A percentile compares a stretch with the other conserved stretches of the same genome.
phyloP scores from a whole-genome alignment of 2,113 vertebrate species.

The Xiphorhynchus elegans region DNA sequence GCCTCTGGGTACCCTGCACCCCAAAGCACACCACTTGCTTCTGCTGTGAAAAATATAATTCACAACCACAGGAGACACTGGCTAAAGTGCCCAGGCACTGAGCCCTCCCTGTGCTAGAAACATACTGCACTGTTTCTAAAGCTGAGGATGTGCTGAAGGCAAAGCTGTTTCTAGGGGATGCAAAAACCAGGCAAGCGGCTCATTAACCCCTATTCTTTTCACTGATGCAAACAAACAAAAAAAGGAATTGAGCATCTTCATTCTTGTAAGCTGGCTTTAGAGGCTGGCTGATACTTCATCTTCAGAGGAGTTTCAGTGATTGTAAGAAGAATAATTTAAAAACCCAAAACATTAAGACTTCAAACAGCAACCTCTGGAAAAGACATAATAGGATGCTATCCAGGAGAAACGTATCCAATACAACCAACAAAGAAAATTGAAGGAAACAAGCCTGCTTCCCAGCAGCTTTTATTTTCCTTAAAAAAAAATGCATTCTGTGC shows the following conservation, averaged over 20 bases:
- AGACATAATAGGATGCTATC: too few relatives aligned
- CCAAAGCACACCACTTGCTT: neutral
- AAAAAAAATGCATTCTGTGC: neutral
- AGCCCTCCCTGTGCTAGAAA: neutral
- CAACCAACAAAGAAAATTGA: neutral
- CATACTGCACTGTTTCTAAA: rapidly evolving
- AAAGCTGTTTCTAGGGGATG: neutral
- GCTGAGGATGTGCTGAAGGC: neutral
- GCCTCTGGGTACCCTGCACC: neutral
- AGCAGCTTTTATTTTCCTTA: neutral
- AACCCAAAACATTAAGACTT: neutral
- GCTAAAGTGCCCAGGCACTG: rapidly evolving
- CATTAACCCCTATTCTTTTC: neutral
- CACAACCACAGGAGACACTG: neutral
- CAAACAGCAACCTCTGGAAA: neutral
- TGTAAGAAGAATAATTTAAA: neutral
- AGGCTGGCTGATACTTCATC: neutral
- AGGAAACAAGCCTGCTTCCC: neutral
- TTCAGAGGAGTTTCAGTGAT: neutral
- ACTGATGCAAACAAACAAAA: neutral
- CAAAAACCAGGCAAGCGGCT: neutral
- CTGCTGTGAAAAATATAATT: neutral
- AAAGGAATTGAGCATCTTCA: neutral
- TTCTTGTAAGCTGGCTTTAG: neutral
- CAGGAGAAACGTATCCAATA: neutral